Evolutionary conservation across 1,140 invertebrate species (phyloP).

Genomic region (Hetaerina americana): DNA sequence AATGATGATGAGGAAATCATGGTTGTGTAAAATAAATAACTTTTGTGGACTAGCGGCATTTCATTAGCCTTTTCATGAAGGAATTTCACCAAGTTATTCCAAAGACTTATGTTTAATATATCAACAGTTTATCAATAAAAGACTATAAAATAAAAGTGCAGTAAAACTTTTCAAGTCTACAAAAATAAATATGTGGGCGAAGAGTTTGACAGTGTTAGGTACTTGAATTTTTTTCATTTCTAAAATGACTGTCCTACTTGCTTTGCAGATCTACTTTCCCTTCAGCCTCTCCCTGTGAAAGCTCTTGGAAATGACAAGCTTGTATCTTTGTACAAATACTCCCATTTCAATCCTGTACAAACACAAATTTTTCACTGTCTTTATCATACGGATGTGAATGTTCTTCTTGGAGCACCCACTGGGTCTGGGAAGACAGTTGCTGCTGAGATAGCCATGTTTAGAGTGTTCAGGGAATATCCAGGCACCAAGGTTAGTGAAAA

Average conservation of each 20-base stretch:
- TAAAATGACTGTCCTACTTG: not conserved
- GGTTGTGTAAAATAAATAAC: too few species aligned
- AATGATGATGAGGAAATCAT: too few species aligned
- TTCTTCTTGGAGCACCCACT: constrained; percentile 92
- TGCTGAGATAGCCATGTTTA: constrained; percentile 94
- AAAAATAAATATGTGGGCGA: too few species aligned
- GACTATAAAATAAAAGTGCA: too few species aligned
- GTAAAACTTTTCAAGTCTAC: too few species aligned
- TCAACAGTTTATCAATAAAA: too few species aligned
- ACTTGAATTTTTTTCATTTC: constrained; percentile 7
- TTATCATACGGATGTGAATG: constrained; percentile 90
- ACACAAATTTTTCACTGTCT: constrained; percentile 96
- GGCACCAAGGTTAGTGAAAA: constrained; percentile 75
- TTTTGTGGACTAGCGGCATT: too few species aligned
- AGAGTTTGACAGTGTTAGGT: too few species aligned
- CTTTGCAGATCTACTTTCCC: constrained; percentile 50
- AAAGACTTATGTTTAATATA: too few species aligned
- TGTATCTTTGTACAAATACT: constrained; percentile 79
- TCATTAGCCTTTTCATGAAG: too few species aligned
- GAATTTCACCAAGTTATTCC: too few species aligned
- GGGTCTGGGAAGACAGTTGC: constrained; percentile 98
- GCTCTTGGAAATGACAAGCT: constrained; percentile 63
- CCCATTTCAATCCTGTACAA: constrained; percentile 97
- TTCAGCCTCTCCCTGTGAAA: constrained; percentile 79
- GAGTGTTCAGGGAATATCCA: constrained; percentile 76